Conservation (phyloP, 2,888 invertebrate genomes). For the Apamea anceps region DNA sequence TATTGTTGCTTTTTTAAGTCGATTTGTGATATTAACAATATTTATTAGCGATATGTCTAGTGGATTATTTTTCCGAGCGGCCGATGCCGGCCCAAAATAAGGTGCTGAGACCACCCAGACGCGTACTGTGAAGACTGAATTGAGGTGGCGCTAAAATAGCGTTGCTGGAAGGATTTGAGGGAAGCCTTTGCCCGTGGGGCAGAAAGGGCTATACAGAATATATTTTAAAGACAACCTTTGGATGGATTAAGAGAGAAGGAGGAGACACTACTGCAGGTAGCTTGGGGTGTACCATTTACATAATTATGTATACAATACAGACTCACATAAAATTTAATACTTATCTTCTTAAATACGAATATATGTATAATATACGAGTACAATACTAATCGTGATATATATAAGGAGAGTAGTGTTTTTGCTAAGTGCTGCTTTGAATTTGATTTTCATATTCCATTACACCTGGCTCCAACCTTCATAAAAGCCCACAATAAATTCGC, state of each 20-base stretch:
- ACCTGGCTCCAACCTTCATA: constrained; percentile 17
- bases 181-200: not conserved
- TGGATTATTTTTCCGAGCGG: not conserved
- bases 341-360: not conserved
- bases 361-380: not conserved
- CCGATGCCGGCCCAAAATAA: too few relatives aligned
- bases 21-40: not conserved
- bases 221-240: not conserved
- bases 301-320: not conserved
- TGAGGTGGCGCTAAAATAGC: not conserved
- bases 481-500: constrained; percentile 38
- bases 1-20: not conserved
- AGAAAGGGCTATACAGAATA: not conserved
- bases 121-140: not conserved
- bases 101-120: not conserved
- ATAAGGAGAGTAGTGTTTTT: not conserved
- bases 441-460: not conserved
- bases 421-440: not conserved
- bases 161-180: not conserved
- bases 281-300: not conserved
- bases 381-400: not conserved
- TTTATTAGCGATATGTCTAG: not conserved
- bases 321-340: not conserved
- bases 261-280: not conserved
- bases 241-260: not conserved